phyloP scores from a whole-genome alignment of 2,888 invertebrate genomes.

The Sminthurides aquaticus region DNA sequence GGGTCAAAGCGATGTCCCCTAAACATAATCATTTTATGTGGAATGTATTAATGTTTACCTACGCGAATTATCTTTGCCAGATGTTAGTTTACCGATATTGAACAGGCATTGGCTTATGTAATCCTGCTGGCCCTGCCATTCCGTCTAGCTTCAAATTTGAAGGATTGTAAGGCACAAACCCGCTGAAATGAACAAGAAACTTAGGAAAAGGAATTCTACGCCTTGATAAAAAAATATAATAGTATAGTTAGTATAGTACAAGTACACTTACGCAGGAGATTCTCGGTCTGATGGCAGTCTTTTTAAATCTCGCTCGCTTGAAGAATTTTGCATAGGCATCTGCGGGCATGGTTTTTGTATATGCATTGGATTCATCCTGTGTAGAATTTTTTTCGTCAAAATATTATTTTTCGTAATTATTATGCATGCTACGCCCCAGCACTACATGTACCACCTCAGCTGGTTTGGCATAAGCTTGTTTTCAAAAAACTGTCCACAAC shows the following conservation, averaged over 20 bases:
- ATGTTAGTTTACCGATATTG: background rate
- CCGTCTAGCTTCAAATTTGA: background rate
- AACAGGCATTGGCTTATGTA: background rate
- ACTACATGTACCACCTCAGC: no score
- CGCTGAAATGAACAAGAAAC: background rate
- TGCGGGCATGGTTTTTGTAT: background rate
- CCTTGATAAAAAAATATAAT: background rate
- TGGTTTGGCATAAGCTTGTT: no score
- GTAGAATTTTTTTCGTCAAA: no score
- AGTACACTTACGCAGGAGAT: constrained; percentile 9
- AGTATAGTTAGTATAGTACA: background rate
- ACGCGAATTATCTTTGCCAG: no score
- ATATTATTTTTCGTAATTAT: no score
- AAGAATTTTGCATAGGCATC: background rate
- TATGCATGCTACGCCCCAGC: no score
- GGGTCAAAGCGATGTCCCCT: no score
- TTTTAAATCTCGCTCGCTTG: background rate
- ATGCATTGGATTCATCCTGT: background rate
- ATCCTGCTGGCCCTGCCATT: background rate
- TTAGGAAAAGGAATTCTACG: no score
- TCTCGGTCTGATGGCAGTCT: background rate
- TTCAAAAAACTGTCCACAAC: no score
- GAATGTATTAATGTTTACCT: no score
- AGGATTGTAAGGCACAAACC: constrained; percentile 14
- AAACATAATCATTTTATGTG: no score